phyloP scores from a whole-genome alignment of 2,888 invertebrate genomes.

The Caenorhabditis afra region DNA sequence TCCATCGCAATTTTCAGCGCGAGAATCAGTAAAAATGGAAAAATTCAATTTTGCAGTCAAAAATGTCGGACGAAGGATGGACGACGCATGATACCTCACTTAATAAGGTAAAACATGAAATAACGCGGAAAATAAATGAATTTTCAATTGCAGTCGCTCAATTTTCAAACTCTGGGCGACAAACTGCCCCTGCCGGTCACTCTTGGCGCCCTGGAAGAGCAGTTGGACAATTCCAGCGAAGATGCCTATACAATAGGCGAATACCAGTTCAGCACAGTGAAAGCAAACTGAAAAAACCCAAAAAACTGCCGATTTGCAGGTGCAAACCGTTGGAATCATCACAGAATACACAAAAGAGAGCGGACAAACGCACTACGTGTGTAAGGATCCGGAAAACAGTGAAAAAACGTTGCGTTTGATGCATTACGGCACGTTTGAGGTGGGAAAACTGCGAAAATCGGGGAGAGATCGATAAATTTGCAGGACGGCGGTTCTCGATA shows the following conservation, averaged over 20 bases:
- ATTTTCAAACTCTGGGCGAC: slow-evolving; percentile 35
- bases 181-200: slow-evolving; percentile 37
- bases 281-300: no score
- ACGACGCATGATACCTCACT: background rate
- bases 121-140: no score
- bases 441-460: slow-evolving; percentile 1
- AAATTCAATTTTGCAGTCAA: background rate
- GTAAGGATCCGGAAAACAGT: slow-evolving; percentile 34
- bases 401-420: slow-evolving; percentile 21
- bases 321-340: slow-evolving; percentile 39
- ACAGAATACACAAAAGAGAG: slow-evolving; percentile 19
- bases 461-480: background rate
- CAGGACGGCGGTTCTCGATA: slow-evolving; percentile 27
- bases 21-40: background rate
- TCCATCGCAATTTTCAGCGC: background rate
- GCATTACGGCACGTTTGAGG: slow-evolving; percentile 23
- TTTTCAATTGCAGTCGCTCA: slow-evolving; percentile 16
- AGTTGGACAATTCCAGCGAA: slow-evolving; percentile 11
- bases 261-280: slow-evolving; percentile 34
- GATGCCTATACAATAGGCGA: slow-evolving; percentile 27
- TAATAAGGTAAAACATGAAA: no score
- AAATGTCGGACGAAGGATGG: no score
- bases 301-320: slow-evolving; percentile 1
- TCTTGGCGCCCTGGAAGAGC: slow-evolving; percentile 9
- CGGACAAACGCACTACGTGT: slow-evolving; percentile 22